Evolutionary conservation across 2,888 invertebrate species (phyloP), one percentile per base, ranked within the genome.

Genomic region (Drosophila fulvimacula): DNA sequence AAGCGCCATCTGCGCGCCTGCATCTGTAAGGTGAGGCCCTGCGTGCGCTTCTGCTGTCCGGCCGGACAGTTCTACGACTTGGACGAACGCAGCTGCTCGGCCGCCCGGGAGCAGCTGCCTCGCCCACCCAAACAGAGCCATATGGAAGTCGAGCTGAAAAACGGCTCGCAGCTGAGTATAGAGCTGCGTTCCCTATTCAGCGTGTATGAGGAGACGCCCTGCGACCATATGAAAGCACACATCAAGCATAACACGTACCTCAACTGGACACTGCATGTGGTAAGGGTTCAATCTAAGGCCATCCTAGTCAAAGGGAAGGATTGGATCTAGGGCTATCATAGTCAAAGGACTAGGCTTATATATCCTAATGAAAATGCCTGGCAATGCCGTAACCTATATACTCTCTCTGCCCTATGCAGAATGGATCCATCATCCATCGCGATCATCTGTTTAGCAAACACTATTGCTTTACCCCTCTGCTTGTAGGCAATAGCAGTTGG

Each of bases 11-110:
- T 90, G 21, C 82, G 92, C 7, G 93, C 91, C 11, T 93, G 93
- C 58, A 69, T 92, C 38, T 93, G 93, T 27, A 78, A 86, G 15
- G 46, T 90, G 24, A 85, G 80, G 15, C 84, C 91, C 0, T 93
- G 93, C 49, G 84, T 93, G 11, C 83, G 92, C 7, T 90, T 92
- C 57, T 93, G 93, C 59, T 93, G 93, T 55, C 72, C 86, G 0
- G 61, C 52, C 0, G 86, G 82, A 0, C 72, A 82, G 39, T 59
- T 81, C 36, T 92, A 90, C 27, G 86, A 89, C 19, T 53, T 81
- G 38, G 17, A 68, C 27, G 32, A 38, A 0, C 76, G 66, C 4
- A 59, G 32, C 17, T 90, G 90, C 11, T 32, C 69, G 15, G 10
- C 19, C 3, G 49, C 59, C 5, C 2, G 0, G 1, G 0, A 15